Conservation (phyloP, 2,113 vertebrate genomes). For the Burhinus bistriatus region DNA sequence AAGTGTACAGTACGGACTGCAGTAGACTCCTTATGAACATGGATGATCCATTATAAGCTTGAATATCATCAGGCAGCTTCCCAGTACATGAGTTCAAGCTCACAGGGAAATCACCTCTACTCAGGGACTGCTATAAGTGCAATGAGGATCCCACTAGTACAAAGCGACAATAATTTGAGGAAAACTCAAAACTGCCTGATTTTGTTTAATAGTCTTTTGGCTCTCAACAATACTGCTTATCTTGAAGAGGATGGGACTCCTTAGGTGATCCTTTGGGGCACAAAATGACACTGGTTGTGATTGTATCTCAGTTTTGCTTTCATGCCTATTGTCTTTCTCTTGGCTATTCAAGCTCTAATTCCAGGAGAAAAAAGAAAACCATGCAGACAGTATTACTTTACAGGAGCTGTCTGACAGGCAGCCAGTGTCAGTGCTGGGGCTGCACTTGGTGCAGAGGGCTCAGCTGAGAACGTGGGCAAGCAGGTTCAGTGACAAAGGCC, state of each 20-base stretch:
- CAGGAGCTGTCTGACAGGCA: neutral
- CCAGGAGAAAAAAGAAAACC: neutral
- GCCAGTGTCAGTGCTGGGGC: neutral
- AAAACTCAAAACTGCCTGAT: neutral
- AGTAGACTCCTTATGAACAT: neutral
- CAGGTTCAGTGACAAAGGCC: neutral
- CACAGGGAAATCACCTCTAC: neutral
- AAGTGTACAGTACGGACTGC: neutral
- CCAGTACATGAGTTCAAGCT: neutral
- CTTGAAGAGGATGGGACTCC: neutral
- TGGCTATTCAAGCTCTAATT: neutral
- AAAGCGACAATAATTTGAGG: neutral
- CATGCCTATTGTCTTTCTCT: neutral
- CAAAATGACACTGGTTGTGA: neutral
- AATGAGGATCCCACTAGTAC: neutral
- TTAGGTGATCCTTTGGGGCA: neutral
- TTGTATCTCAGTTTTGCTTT: neutral
- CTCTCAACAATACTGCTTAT: neutral
- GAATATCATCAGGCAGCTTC: neutral
- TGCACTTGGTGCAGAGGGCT: neutral
- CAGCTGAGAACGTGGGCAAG: neutral
- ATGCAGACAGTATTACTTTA: slow-evolving; percentile 1
- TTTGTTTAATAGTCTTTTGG: neutral
- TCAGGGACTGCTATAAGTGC: neutral
- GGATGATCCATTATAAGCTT: neutral